These are phyloP conservation scores for Perognathus longimembris DNA, from an alignment of 2,113 vertebrate genomes.

Conservation along the genomic window DNA sequence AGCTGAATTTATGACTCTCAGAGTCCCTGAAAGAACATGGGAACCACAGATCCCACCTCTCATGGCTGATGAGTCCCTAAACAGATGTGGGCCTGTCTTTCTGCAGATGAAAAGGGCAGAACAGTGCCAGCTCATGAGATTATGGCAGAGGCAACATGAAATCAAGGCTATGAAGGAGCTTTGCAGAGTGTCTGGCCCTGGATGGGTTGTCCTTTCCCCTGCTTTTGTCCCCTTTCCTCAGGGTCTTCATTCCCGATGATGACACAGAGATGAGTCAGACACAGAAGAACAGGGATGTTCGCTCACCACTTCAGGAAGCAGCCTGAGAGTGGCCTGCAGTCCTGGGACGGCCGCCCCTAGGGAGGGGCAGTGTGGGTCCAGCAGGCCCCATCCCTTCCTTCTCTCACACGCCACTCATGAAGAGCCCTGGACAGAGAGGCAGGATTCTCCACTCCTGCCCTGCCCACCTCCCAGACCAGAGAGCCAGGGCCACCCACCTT, in stretches of 20 bases:
- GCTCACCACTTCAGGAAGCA: background rate
- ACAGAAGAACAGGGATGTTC: background rate
- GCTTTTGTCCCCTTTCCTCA: background rate
- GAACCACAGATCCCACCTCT: background rate
- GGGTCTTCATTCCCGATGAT: fast-evolving
- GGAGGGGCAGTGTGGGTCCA: background rate
- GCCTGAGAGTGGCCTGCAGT: background rate
- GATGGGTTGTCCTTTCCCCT: fast-evolving
- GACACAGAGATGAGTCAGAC: background rate
- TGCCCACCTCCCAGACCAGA: background rate
- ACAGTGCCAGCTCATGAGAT: background rate
- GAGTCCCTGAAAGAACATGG: background rate
- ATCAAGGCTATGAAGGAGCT: background rate
- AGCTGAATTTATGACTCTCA: background rate
- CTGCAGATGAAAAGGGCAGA: background rate
- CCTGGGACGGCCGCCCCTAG: background rate
- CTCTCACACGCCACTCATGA: background rate
- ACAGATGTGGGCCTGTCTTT: background rate
- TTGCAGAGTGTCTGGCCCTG: fast-evolving
- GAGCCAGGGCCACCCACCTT: fast-evolving
- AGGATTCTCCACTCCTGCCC: background rate
- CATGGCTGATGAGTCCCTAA: background rate
- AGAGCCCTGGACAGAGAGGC: background rate
- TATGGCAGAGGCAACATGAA: background rate
- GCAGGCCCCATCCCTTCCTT: background rate